Evolutionary conservation across 2,888 invertebrate species (phyloP).

Genomic region (Emmelina monodactyla): DNA sequence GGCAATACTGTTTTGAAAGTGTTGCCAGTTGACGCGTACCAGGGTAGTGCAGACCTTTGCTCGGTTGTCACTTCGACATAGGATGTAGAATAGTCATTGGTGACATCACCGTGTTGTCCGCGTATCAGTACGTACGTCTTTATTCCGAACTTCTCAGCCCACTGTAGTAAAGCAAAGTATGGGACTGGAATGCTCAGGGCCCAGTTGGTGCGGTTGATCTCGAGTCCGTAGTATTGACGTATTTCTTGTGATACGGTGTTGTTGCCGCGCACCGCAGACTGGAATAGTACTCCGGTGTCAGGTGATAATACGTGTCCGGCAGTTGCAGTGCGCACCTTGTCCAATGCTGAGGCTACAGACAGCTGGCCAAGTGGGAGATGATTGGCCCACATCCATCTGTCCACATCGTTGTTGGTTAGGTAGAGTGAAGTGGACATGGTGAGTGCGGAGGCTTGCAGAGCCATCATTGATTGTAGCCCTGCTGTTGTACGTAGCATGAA

Average conservation of each 20-base stretch:
- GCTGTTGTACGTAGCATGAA: not conserved
- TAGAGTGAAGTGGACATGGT: not conserved
- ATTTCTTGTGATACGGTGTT: not conserved
- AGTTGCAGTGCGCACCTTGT: not conserved
- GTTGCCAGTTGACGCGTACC: not conserved
- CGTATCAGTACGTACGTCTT: not conserved
- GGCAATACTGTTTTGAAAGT: conserved; percentile 11
- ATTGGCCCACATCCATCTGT: not conserved
- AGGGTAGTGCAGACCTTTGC: not conserved
- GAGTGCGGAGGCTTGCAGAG: not conserved
- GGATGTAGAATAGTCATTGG: not conserved
- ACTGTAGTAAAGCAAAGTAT: not conserved
- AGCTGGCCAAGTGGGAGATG: not conserved
- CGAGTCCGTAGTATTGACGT: not conserved
- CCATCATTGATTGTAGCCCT: not conserved
- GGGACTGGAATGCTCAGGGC: not conserved
- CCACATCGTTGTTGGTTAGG: not conserved
- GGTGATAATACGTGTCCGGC: not conserved
- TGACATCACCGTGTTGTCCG: not conserved
- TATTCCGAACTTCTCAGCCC: not conserved
- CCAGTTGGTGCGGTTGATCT: not conserved
- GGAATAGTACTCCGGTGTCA: not conserved
- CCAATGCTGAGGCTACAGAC: not conserved
- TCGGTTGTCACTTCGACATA: not conserved
- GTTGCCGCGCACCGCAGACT: not conserved